Percentiles rank a stretch among this genome's conserved stretches.
Evolutionary conservation across 2,888 invertebrate genomes (phyloP).

Genomic region (Leptogaster cylindrica): DNA sequence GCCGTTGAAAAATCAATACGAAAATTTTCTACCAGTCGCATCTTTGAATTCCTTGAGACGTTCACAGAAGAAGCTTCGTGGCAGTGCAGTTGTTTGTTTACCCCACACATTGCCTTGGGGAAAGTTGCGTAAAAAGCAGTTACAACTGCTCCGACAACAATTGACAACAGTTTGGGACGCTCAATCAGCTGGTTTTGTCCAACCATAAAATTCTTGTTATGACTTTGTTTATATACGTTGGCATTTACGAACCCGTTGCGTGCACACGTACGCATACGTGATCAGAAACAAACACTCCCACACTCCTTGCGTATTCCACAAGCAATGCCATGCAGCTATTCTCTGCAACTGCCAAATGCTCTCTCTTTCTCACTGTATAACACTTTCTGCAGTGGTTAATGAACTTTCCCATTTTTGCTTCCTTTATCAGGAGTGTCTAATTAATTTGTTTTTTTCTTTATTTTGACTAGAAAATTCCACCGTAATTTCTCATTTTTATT

Average conservation of each 20-base stretch:
- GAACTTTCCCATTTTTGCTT: not conserved
- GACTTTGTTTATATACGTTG: slow-evolving; percentile 22
- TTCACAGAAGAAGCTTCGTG: not conserved
- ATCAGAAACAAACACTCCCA: not conserved
- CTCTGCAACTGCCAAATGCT: too few relatives aligned
- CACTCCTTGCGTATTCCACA: not conserved
- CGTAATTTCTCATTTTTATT: too few relatives aligned
- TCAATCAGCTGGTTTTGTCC: slow-evolving; percentile 25
- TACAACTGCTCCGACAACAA: too few relatives aligned
- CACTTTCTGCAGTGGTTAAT: slow-evolving; percentile 15
- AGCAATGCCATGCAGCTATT: too few relatives aligned
- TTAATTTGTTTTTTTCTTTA: too few relatives aligned
- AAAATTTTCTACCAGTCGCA: slow-evolving; percentile 1
- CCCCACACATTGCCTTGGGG: too few relatives aligned
- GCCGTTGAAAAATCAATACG: slow-evolving; percentile 28
- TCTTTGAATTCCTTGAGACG: slow-evolving; percentile 21
- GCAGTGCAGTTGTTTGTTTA: not conserved
- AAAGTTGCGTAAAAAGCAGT: too few relatives aligned
- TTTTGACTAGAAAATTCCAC: too few relatives aligned
- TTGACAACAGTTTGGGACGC: too few relatives aligned
- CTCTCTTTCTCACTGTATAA: not conserved
- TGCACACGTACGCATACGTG: not conserved
- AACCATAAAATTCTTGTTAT: slow-evolving; percentile 25
- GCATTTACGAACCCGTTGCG: too few relatives aligned
- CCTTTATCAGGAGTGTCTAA: too few relatives aligned